These are phyloP conservation scores for Nowickia ferox DNA, from an alignment of 2,888 invertebrate genomes.

Conservation along the genomic window DNA sequence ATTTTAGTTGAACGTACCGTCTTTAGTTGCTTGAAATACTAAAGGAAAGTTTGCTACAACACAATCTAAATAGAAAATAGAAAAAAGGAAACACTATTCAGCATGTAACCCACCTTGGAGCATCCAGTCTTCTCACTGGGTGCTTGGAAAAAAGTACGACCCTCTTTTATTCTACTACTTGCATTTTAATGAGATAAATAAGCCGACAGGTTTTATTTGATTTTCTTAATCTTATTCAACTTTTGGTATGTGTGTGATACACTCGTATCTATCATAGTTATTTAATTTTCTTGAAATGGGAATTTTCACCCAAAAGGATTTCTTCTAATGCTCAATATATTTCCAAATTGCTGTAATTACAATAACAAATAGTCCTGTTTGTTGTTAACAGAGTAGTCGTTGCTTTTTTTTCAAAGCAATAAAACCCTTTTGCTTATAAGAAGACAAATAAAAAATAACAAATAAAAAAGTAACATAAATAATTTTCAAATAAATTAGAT, in stretches of 20 bases:
- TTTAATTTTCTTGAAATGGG: neutral
- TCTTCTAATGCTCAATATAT: neutral
- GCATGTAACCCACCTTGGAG: too few relatives aligned
- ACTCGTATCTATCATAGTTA: neutral
- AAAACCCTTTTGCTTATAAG: neutral
- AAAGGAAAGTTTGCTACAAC: too few relatives aligned
- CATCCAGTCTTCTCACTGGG: too few relatives aligned
- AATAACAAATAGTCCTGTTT: constrained; percentile 37
- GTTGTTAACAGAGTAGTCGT: constrained; percentile 11
- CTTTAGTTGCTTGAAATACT: too few relatives aligned
- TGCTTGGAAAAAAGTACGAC: too few relatives aligned
- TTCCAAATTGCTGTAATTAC: constrained; percentile 35
- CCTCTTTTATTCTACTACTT: too few relatives aligned
- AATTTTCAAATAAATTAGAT: constrained; percentile 46
- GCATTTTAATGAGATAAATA: neutral
- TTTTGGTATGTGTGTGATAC: neutral
- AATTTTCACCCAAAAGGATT: neutral
- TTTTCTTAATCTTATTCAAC: neutral
- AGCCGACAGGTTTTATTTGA: too few relatives aligned
- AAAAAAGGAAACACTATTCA: too few relatives aligned
- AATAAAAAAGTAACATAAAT: constrained; percentile 19
- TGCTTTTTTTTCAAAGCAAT: neutral
- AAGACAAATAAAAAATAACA: constrained; percentile 18
- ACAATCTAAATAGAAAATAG: too few relatives aligned
- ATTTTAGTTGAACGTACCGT: too few relatives aligned